Evolutionary conservation across 2,888 invertebrate genomes (phyloP).

Genomic region (Thecophora atra): DNA sequence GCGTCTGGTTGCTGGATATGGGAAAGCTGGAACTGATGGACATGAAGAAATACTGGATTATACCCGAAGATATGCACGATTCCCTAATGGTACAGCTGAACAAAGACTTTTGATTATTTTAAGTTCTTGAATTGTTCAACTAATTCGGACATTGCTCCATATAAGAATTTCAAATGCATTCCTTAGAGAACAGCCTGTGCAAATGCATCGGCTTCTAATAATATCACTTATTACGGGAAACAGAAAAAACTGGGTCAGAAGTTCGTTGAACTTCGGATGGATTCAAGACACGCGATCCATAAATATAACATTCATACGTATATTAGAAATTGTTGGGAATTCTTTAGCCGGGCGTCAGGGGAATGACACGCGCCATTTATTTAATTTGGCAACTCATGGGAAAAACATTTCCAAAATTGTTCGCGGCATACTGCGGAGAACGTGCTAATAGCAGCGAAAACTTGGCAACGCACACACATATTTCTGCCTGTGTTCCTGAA

Average conservation of each 20-base stretch:
- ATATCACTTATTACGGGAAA: neutral
- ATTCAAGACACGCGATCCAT: conserved; percentile 3
- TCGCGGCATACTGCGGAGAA: conserved; percentile 5
- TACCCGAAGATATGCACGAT: conserved; percentile 1
- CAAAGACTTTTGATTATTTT: neutral
- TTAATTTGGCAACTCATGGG: conserved; percentile 27
- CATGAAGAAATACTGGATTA: conserved; percentile 55
- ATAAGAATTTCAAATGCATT: too few species aligned
- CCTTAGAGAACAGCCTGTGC: too few species aligned
- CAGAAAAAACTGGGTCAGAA: conserved; percentile 17
- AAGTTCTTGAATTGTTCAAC: neutral
- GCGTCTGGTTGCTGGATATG: conserved; percentile 60
- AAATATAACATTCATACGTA: conserved; percentile 17
- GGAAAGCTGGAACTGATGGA: conserved; percentile 55
- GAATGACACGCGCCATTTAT: conserved; percentile 28
- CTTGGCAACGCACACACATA: conserved; percentile 19
- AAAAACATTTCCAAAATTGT: conserved; percentile 18
- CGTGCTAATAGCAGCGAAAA: neutral
- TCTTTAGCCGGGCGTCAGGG: neutral
- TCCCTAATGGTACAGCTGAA: neutral
- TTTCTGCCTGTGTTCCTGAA: conserved; percentile 1
- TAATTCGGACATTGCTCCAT: neutral
- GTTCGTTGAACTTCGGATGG: conserved; percentile 14
- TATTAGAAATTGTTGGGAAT: neutral
- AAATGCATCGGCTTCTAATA: too few species aligned